Evolutionary conservation across 2,888 invertebrate genomes (phyloP), one percentile per base, ranked within the genome.

Genomic region (Polydrusus pterygomalis): DNA sequence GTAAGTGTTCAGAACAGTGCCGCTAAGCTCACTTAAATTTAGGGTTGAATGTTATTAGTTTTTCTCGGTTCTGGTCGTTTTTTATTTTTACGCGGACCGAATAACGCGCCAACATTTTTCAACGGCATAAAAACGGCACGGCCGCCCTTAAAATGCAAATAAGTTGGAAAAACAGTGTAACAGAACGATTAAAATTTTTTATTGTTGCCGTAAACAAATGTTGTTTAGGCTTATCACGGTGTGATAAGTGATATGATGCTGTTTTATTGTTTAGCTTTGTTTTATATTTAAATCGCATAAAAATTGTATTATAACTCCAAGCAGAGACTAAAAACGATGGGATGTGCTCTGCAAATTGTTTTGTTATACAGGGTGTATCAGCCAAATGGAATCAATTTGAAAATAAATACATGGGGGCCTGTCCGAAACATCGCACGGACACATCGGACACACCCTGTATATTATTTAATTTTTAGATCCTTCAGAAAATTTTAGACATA

Each of bases 11-110:
- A 38, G 38, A 51, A 30, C 67, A 17, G 49, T 38, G 67, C 51
- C 51, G 51, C 67, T 20, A 67, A 54, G 67, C 49, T 54, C 51
- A 54, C 67, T 54, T 67, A 67, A 67, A 67, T 67, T 67, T 67
- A 67, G 67, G 67, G 67, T 40, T 51, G 67, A 54, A 67, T 67
- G 67, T 67, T 51, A 54, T 67, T 67, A 67, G 51, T 67, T 67
- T 67, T 60, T 11, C 38, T 17, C 15, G 11, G 17, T 15, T 60
- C 38, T 3, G 58, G 5, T 38, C 38, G 15, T 38, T 60, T 38
- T 58, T 60, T 60, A 60, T 60, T 60, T 60, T 60, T 60, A 60
- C 38, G 40, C 38, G 38, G 38, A 34, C 58, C 13, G 38, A 38
- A 38, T 60, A 60, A 38, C 38, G 58, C 38, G 58, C 34, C 58